Evolutionary conservation across 2,113 vertebrate species (phyloP), one percentile per base, ranked within the genome.

Genomic region (Piliocolobus tephrosceles): DNA sequence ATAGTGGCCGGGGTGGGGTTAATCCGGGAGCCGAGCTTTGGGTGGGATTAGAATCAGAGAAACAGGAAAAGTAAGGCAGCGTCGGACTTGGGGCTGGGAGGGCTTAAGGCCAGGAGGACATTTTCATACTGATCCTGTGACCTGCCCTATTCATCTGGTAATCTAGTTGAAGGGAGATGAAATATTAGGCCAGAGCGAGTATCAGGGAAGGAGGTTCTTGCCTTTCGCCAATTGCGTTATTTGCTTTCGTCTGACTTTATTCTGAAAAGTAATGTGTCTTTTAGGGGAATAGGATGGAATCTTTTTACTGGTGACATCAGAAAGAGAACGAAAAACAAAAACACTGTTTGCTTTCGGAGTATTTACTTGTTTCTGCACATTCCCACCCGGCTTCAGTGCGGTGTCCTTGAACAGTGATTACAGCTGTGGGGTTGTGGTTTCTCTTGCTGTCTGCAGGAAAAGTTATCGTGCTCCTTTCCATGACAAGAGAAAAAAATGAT

Each of bases 81-180:
- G 0, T 35, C 68, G 64, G 47, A n/a, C 16, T 58, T n/a, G 80
- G 47, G 68, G 9, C 70, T 8, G 76, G 40, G 35, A 43, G 50
- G 25, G 22, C 57, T 64, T 79, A 68, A 93, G 90, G 73, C 57
- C 87, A 40, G 52, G 68, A 1, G 22, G 95, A 45, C 76, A 1
- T 85, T 92, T 96, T 80, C 64, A 11, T 58, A 35, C 84, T 61
- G 83, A 84, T 83, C 72, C 45, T 72, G 91, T 96, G 94, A 90
- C 92, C 90, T 90, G 72, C 81, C 55, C 35, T 85, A 0, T 73
- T 93, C 70, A 3, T 84, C 8, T 47, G 88, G 30, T 43, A 50
- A 90, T 95, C 83, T 55, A 70, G 23, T n/a, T 57, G 78, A 64
- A 73, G 57, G 35, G 45, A 87, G 75, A 32, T n/a, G 73, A 85